Evolutionary conservation across 2,888 invertebrate genomes (phyloP), one percentile per base, ranked within the genome.

Genomic region (Ormyrus rosae): DNA sequence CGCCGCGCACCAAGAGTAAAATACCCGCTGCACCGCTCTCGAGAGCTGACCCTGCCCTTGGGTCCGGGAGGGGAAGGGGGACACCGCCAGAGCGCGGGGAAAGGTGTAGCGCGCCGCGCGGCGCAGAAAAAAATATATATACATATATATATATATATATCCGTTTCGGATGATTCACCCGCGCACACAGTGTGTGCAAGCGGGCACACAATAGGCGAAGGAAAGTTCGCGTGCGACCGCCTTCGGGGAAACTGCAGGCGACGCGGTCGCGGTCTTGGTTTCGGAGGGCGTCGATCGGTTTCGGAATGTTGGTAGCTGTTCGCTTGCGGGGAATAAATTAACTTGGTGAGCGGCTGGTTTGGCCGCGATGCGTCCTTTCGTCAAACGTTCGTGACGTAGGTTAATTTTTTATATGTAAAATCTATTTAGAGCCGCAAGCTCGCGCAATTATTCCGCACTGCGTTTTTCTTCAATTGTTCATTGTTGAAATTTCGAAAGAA

Each of bases 11-110:
- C 19, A 2, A 2, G 19, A 19, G 72, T 48, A 53, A 34, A 53
- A n/a, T 53, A 72, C 63, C 58, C 48, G 11, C 2, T 19, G 19
- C 19, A 19, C 19, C 19, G 19, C 19, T 19, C 19, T 19, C 19
- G 61, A 19, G 56, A 19, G 61, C 69, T 76, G 76, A 76, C 69
- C 76, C 68, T 76, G 76, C 69, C 76, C 76, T 76, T 76, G 69
- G 53, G 61, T 76, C 63, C 19, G 48, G 69, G 50, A 51, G 5
- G 50, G 51, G 11, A 19, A 46, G 50, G 64, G 6, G 50, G 46
- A n/a, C 5, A 63, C 61, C 13, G 60, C 71, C 11, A 11, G 8
- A 45, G 34, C 45, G 60, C 60, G 11, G 19, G 19, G 19, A 19
- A 19, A 19, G 19, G 19, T 19, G 19, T 19, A 19, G 19, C 19